Base-by-base conservation (phyloP, 2,797 vertebrate genomes). In the Anguilla anguilla region DNA sequence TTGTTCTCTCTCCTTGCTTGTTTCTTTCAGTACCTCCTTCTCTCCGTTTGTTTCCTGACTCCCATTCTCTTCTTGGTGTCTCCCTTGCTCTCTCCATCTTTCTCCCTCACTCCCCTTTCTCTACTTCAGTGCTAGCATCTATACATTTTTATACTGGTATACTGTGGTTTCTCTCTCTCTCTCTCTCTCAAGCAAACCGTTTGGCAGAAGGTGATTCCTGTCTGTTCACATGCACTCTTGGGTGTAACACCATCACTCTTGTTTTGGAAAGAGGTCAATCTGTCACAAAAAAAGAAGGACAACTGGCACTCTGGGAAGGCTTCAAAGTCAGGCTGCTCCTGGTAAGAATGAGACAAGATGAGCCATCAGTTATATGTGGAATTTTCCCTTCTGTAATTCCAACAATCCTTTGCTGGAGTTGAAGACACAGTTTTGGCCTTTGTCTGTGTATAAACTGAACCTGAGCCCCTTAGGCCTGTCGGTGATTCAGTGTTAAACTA, bases 101-200 rank as follows among this genome's bases (percentile, higher is more conserved):
- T 43, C 43, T 13, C 59, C 39, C 51, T 55, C 10, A 72, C 19
- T 55, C 22, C 46, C 7, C 17, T 35, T 5, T 61, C 25, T 57
- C 64, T 67, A n/a, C 22, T n/a, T 67, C 22, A 64, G 5, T 64
- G 59, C 59, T 19, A 64, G 17, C 59, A 17, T 22, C 59, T 25
- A 6, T 25, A 64, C 17, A 17, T 22, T 22, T 64, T 22, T 64
- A 22, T 64, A 22, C 59, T 64, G 59, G 5, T 25, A 25, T 64
- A 22, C 59, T 64, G 17, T 64, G 17, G 59, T 87, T 74, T 90
- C 88, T 72, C 83, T 90, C 59, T 64, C 77, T 84, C 17, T 86
- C 55, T 55, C 83, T 85, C 69, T 43, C 31, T 57, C 53, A 9
- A 28, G 4, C 22, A 82, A 25, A 25, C 79, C 19, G 46, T 82